Conservation (phyloP, 1,140 invertebrate species). For the Planococcus citri region DNA sequence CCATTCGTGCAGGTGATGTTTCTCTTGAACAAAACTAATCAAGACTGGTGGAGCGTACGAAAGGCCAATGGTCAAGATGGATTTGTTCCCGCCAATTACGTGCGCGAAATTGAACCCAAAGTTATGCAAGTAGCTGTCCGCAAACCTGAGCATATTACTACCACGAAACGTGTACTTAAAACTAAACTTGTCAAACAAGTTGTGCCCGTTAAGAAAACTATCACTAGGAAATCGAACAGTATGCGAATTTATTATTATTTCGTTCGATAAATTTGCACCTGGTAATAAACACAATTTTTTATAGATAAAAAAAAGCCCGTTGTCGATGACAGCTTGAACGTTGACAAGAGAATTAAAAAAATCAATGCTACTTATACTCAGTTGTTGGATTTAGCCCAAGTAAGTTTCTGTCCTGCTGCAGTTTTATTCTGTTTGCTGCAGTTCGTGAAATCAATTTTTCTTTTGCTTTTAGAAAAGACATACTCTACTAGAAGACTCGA, state of each 20-base stretch:
- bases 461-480: constrained; percentile 46
- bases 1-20: constrained; percentile 61
- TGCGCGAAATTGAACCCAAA: constrained; percentile 82
- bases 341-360: constrained; percentile 65
- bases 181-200: constrained; percentile 76
- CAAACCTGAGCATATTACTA: constrained; percentile 66
- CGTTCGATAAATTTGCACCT: no score
- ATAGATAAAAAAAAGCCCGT: not conserved
- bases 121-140: constrained; percentile 68
- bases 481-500: constrained; percentile 78
- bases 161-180: constrained; percentile 75
- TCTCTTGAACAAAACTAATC: constrained; percentile 85
- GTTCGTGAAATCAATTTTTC: not conserved
- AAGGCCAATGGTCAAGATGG: constrained; percentile 84
- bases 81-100: constrained; percentile 96
- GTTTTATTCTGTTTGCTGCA: no score
- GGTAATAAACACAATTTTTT: not conserved
- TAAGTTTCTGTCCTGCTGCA: not conserved
- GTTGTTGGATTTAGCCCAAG: constrained; percentile 59
- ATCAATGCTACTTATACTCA: constrained; percentile 71
- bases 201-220: constrained; percentile 52
- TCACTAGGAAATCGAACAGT: not conserved
- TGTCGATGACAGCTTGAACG: constrained; percentile 53
- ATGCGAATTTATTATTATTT: not conserved
- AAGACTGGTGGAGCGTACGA: constrained; percentile 96